Evolutionary conservation across 2,113 vertebrate species (phyloP).

Genomic region (Mus pahari): DNA sequence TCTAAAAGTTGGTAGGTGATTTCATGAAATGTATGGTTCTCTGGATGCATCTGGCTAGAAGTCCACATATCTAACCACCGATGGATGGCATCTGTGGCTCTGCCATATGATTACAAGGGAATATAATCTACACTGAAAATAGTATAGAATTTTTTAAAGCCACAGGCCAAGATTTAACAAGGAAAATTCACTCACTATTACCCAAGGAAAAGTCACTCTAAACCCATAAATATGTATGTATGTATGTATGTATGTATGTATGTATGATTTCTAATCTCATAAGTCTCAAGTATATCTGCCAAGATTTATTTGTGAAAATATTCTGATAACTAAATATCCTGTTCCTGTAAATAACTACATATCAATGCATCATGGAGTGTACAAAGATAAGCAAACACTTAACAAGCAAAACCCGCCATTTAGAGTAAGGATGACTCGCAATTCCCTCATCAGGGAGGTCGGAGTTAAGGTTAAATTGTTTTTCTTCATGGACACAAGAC

Average conservation of each 20-base stretch:
- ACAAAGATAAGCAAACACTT: background rate
- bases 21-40: background rate
- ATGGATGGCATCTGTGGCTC: background rate
- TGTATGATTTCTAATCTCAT: background rate
- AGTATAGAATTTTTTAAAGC: background rate
- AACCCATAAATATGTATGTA: background rate
- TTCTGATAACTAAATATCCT: constrained; percentile 26
- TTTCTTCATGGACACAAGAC: background rate
- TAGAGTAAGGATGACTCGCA: background rate
- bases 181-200: background rate
- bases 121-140: background rate
- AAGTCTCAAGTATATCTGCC: background rate
- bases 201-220: background rate
- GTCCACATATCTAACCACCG: background rate
- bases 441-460: background rate
- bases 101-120: background rate
- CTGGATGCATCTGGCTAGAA: background rate
- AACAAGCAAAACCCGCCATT: background rate
- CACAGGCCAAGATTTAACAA: background rate
- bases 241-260: background rate
- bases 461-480: background rate
- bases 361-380: background rate
- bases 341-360: background rate
- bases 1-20: background rate
- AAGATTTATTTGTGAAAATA: constrained; percentile 7